A percentile compares a stretch with the other conserved stretches of the same genome.
These are phyloP conservation scores for Scolopax rusticola DNA, from an alignment of 2,797 vertebrate species.

Conservation along the genomic window DNA sequence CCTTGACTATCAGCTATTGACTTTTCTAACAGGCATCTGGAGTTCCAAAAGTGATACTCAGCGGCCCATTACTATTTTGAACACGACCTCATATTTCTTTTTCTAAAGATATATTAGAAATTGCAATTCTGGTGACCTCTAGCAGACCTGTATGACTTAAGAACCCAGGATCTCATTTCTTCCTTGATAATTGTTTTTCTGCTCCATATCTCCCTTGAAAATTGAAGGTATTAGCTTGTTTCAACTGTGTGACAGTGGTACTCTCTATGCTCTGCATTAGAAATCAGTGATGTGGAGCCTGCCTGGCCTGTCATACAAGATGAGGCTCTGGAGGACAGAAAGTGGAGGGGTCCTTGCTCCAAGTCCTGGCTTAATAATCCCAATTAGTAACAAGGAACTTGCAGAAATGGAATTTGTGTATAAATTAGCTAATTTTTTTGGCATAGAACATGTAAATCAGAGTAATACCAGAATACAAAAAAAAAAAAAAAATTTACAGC, in stretches of 20 bases:
- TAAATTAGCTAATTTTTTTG: neutral
- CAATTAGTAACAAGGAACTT: neutral
- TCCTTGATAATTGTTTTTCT: constrained; percentile 56
- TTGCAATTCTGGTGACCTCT: constrained; percentile 39
- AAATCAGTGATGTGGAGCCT: neutral
- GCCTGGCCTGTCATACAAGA: neutral
- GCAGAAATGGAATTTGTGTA: neutral
- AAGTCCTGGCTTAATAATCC: neutral
- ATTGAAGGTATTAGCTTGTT: constrained; percentile 36
- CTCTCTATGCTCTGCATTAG: neutral
- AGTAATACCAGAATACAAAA: neutral
- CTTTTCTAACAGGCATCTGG: constrained; percentile 35
- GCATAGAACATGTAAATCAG: neutral
- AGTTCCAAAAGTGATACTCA: neutral
- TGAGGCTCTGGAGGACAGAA: neutral
- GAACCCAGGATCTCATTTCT: constrained; percentile 44
- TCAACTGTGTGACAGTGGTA: constrained; percentile 15
- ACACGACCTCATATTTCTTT: constrained; percentile 45
- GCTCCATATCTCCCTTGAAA: constrained; percentile 35
- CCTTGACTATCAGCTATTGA: constrained; percentile 3
- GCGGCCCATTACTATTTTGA: constrained; percentile 18
- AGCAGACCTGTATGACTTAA: constrained; percentile 37
- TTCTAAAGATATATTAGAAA: constrained; percentile 41
- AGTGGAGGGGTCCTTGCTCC: neutral
- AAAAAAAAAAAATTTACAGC: neutral